Evolutionary conservation across 1,140 invertebrate species (phyloP).

Genomic region (Ostrea edulis): DNA sequence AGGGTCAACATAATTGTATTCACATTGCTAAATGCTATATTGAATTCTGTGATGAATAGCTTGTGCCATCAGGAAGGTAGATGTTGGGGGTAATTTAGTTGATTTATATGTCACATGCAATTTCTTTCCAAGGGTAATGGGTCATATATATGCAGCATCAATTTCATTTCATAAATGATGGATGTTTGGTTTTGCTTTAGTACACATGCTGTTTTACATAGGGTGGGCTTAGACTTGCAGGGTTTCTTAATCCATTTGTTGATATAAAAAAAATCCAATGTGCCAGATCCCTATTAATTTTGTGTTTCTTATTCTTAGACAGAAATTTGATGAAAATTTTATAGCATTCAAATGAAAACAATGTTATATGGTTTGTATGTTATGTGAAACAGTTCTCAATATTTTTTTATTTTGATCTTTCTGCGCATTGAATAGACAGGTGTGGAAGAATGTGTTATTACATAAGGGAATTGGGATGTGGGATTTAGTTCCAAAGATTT

Average conservation of each 20-base stretch:
- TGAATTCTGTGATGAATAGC: conserved; percentile 20
- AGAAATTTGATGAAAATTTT: conserved; percentile 24
- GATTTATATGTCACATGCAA: conserved; percentile 30
- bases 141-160: conserved; percentile 15
- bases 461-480: neutral
- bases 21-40: conserved; percentile 5
- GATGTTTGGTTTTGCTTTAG: conserved; percentile 6
- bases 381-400: too few species aligned
- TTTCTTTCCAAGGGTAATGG: conserved; percentile 25
- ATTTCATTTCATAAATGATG: conserved; percentile 21
- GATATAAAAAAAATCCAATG: conserved; percentile 4
- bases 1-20: conserved; percentile 22
- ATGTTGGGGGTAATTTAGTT: neutral
- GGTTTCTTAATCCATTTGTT: conserved; percentile 33
- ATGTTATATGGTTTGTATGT: too few species aligned
- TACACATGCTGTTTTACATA: conserved; percentile 27
- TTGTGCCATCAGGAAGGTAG: conserved; percentile 28
- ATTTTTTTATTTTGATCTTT: too few species aligned
- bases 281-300: conserved; percentile 19
- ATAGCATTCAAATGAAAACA: neutral
- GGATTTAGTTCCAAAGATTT: neutral
- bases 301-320: neutral
- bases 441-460: neutral
- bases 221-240: neutral
- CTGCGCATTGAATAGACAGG: neutral